phyloP scores from a whole-genome alignment of 2,797 vertebrate species.

The Semotilus atromaculatus region DNA sequence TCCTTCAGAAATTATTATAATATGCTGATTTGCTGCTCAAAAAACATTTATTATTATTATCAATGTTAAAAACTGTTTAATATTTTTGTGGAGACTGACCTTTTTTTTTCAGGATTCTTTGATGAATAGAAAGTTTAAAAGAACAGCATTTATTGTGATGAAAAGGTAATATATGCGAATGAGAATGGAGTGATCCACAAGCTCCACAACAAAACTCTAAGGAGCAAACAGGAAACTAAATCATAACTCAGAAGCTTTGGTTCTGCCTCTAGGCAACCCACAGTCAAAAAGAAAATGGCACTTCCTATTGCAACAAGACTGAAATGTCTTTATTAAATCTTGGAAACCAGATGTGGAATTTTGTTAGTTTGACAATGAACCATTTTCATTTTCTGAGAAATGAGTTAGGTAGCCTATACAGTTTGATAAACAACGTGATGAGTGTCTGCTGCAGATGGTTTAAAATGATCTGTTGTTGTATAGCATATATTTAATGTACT shows the following conservation, averaged over 20 bases:
- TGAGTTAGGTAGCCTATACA: neutral
- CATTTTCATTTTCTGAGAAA: neutral
- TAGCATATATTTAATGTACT: neutral
- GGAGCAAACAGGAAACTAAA: neutral
- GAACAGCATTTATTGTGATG: neutral
- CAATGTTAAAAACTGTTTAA: neutral
- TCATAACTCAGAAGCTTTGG: neutral
- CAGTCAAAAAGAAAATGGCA: neutral
- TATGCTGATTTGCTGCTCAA: neutral
- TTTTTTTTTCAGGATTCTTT: neutral
- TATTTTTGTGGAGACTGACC: neutral
- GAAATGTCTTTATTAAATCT: neutral
- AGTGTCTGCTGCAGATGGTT: neutral
- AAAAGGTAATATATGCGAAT: neutral
- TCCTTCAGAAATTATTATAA: neutral
- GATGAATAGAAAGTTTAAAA: neutral
- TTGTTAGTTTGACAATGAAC: neutral
- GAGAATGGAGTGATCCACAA: neutral
- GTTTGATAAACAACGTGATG: neutral
- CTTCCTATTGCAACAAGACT: slow-evolving; percentile 3
- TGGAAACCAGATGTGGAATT: neutral
- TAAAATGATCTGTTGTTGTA: neutral
- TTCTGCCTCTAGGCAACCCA: neutral
- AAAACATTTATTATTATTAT: neutral
- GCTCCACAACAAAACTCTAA: neutral